Evolutionary conservation across 2,888 invertebrate species (phyloP).

Genomic region (Dryobota labecula): DNA sequence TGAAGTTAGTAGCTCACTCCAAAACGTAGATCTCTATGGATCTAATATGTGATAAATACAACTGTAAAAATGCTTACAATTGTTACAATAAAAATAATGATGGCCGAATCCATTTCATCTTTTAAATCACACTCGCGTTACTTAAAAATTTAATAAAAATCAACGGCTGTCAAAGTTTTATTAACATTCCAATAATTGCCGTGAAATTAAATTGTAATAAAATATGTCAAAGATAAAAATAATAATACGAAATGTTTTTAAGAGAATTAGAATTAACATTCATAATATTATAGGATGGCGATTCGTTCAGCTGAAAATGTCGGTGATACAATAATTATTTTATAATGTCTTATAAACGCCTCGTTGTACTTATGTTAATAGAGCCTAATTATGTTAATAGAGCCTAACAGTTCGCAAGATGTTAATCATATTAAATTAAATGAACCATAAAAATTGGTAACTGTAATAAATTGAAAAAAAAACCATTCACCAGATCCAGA

Average conservation of each 20-base stretch:
- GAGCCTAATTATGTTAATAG: not conserved
- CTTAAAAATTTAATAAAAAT: constrained; percentile 27
- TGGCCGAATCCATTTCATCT: constrained; percentile 56
- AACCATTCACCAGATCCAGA: too few relatives aligned
- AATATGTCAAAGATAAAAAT: constrained; percentile 41
- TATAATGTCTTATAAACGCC: constrained; percentile 1
- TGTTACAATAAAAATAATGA: constrained; percentile 36
- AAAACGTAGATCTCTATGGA: too few relatives aligned
- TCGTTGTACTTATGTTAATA: constrained; percentile 6
- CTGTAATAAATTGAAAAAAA: too few relatives aligned
- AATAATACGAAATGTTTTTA: constrained; percentile 4
- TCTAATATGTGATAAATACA: not conserved
- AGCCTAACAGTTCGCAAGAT: constrained; percentile 14
- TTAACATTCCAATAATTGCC: constrained; percentile 47
- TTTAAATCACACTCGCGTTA: constrained; percentile 36
- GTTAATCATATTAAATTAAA: not conserved
- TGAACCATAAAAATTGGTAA: too few relatives aligned
- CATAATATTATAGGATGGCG: not conserved
- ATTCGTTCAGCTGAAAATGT: constrained; percentile 23
- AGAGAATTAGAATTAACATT: not conserved
- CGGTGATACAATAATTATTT: constrained; percentile 20
- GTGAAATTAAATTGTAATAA: constrained; percentile 53
- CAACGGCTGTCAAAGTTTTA: constrained; percentile 13
- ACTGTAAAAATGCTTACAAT: constrained; percentile 38
- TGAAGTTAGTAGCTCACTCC: too few relatives aligned